These are phyloP conservation scores for Paratilapia polleni DNA, from an alignment of 2,113 vertebrate genomes.

Conservation along the genomic window DNA sequence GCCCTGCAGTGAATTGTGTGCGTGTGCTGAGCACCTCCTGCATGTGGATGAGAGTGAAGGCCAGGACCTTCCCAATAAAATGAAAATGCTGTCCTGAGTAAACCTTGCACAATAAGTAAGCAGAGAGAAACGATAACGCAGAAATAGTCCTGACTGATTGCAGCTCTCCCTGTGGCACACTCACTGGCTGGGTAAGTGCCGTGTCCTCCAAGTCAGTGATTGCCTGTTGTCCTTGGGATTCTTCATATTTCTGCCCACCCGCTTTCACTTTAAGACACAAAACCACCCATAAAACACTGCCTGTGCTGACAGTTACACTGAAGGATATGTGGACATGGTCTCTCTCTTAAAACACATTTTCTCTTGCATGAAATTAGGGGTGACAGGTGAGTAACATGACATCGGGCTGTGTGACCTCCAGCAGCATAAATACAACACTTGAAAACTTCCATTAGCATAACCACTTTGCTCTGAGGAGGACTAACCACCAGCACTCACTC, in stretches of 20 bases:
- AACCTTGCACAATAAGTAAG: background rate
- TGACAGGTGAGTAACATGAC: background rate
- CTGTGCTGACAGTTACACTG: background rate
- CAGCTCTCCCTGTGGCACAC: background rate
- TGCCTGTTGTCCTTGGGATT: background rate
- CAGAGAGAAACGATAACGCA: background rate
- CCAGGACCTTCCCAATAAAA: background rate
- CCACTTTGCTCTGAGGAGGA: background rate
- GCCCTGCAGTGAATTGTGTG: background rate
- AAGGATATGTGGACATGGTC: background rate
- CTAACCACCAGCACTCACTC: background rate
- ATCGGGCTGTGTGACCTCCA: background rate
- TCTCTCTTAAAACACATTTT: background rate
- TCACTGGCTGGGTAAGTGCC: background rate
- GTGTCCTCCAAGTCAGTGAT: background rate
- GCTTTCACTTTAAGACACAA: background rate
- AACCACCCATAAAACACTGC: background rate
- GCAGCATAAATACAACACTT: background rate
- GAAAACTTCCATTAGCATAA: conserved; percentile 9
- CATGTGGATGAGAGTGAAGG: background rate
- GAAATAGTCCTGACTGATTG: background rate
- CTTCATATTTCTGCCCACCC: background rate
- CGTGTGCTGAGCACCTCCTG: background rate
- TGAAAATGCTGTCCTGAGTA: background rate
- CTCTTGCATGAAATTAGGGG: background rate